Evolutionary conservation across 37 sponge, comb jelly and placozoan species (phyloP).

Genomic region (Halichondria panicea): DNA sequence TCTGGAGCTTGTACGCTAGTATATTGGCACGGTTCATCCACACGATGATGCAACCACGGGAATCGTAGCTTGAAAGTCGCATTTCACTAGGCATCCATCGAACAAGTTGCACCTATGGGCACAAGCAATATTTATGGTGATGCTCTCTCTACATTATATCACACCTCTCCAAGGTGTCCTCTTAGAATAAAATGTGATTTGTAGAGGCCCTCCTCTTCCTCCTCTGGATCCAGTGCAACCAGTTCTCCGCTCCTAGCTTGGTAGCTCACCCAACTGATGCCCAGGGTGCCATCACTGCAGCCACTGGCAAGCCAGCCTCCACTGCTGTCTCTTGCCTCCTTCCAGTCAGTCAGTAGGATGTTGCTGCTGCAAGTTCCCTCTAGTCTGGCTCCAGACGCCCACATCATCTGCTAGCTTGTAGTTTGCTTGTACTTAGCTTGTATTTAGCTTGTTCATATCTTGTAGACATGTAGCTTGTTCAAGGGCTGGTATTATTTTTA

Average conservation of each 20-base stretch:
- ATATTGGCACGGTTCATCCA: constrained; percentile 55
- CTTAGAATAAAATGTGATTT: constrained; percentile 50
- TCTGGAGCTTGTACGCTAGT: constrained; percentile 21
- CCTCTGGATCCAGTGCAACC: constrained; percentile 1
- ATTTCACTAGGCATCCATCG: constrained; percentile 38
- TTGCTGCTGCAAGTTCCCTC: constrained; percentile 3
- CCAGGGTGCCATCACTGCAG: constrained; percentile 14
- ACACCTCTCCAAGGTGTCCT: constrained; percentile 48
- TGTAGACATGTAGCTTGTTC: neutral
- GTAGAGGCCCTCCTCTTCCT: constrained; percentile 1
- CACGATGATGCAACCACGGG: constrained; percentile 40
- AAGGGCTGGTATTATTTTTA: too few species aligned
- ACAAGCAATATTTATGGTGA: neutral
- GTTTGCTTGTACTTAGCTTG: neutral
- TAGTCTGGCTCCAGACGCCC: constrained; percentile 16
- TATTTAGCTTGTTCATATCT: neutral
- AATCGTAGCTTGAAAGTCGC: constrained; percentile 40
- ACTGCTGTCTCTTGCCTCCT: neutral
- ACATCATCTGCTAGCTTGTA: neutral
- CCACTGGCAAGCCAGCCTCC: constrained; percentile 55
- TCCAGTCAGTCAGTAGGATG: constrained; percentile 2
- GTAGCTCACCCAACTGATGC: constrained; percentile 20
- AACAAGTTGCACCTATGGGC: constrained; percentile 29
- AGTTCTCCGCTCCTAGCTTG: neutral
- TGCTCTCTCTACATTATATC: neutral